phyloP scores from a whole-genome alignment of 2,888 invertebrate genomes.

The Watsonalla cultraria region DNA sequence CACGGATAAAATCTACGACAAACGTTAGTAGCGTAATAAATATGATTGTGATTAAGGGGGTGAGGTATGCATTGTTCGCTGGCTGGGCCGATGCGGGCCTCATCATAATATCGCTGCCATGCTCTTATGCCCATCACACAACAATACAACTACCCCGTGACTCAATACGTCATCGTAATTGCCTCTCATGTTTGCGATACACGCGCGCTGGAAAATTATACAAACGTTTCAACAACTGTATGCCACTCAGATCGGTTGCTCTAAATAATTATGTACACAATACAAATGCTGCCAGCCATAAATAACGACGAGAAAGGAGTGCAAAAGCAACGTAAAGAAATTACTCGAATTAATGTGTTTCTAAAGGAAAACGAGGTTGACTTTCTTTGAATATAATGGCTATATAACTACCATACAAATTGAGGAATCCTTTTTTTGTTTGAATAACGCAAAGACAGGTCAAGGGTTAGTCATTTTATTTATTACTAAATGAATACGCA shows the following conservation, averaged over 20 bases:
- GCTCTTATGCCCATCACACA: constrained; percentile 42
- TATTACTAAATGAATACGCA: not conserved
- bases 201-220: constrained; percentile 41
- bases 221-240: constrained; percentile 33
- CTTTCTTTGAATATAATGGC: constrained; percentile 33
- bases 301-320: constrained; percentile 24
- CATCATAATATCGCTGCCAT: constrained; percentile 30
- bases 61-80: constrained; percentile 36
- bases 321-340: constrained; percentile 29
- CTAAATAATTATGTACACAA: constrained; percentile 42
- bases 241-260: constrained; percentile 38
- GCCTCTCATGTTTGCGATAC: constrained; percentile 43
- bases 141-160: constrained; percentile 49
- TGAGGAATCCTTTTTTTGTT: constrained; percentile 30
- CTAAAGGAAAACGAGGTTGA: constrained; percentile 28
- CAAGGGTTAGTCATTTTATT: not conserved
- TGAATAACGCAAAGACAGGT: constrained; percentile 8
- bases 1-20: constrained; percentile 39
- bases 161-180: constrained; percentile 63
- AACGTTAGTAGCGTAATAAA: constrained; percentile 46
- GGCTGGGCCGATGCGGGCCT: constrained; percentile 19
- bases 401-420: constrained; percentile 34
- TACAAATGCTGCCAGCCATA: constrained; percentile 18
- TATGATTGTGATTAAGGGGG: constrained; percentile 37
- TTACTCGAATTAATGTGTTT: constrained; percentile 33